Conservation (phyloP, 2,888 invertebrate genomes). For the Drosophila antonietae region DNA sequence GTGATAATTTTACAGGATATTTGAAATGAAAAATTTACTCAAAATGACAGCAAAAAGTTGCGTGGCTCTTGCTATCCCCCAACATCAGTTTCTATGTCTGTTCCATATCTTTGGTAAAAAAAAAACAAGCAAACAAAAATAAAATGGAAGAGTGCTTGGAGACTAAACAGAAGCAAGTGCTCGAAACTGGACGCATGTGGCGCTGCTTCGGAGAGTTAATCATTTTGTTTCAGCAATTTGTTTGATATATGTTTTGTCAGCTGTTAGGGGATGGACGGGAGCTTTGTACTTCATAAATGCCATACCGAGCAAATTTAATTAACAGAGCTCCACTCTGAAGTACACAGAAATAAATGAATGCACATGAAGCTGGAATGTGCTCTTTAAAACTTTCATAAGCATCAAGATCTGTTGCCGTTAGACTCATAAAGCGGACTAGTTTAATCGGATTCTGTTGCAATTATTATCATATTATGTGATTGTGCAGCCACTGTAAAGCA, state of each 20-base stretch:
- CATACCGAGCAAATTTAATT: constrained; percentile 47
- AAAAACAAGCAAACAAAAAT: background rate
- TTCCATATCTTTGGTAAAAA: constrained; percentile 47
- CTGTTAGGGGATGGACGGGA: background rate
- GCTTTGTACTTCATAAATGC: constrained; percentile 45
- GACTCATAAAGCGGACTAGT: background rate
- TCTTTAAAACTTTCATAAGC: background rate
- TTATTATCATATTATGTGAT: background rate
- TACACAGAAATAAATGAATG: constrained; percentile 4
- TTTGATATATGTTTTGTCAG: constrained; percentile 49
- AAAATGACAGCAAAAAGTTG: constrained; percentile 74
- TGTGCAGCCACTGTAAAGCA: background rate
- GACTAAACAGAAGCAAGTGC: constrained; percentile 38
- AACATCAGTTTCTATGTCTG: constrained; percentile 13
- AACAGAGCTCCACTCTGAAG: constrained; percentile 23
- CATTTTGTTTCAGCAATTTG: constrained; percentile 69
- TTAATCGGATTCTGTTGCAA: background rate
- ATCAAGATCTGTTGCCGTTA: background rate
- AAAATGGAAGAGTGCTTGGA: constrained; percentile 15
- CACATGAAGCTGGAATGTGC: constrained; percentile 3
- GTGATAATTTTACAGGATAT: constrained; percentile 13
- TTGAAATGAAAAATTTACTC: constrained; percentile 69
- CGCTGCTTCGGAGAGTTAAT: constrained; percentile 59
- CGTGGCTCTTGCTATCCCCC: constrained; percentile 38
- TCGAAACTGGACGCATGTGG: constrained; percentile 41